phyloP scores from a whole-genome alignment of 2,888 invertebrate genomes.

The Hypsopygia costalis region DNA sequence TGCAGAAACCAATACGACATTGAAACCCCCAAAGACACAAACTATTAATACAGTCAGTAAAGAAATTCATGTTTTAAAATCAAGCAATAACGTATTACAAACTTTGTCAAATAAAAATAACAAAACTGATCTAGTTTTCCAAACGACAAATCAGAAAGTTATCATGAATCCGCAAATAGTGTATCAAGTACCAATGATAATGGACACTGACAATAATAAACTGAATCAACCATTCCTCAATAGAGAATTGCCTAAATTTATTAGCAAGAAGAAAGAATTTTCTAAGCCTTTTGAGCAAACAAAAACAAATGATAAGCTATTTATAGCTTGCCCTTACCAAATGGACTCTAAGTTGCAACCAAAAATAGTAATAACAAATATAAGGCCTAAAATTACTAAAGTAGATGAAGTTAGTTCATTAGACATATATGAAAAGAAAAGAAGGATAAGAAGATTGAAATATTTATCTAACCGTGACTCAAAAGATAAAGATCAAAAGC shows the following conservation, averaged over 20 bases:
- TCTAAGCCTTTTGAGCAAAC: slow-evolving; percentile 40
- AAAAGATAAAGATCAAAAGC: slow-evolving; percentile 36
- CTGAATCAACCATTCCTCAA: slow-evolving; percentile 37
- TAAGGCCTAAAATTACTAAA: slow-evolving; percentile 46
- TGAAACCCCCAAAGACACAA: slow-evolving; percentile 27
- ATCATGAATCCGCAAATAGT: slow-evolving; percentile 63
- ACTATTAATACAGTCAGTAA: slow-evolving; percentile 31
- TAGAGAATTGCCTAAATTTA: slow-evolving; percentile 41
- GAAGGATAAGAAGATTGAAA: slow-evolving; percentile 64
- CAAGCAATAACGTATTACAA: slow-evolving; percentile 52
- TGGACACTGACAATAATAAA: slow-evolving; percentile 54
- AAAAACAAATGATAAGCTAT: slow-evolving; percentile 55
- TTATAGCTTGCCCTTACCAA: slow-evolving; percentile 62
- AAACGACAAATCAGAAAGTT: slow-evolving; percentile 54
- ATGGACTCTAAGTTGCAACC: slow-evolving; percentile 60
- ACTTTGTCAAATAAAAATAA: slow-evolving; percentile 45
- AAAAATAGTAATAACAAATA: slow-evolving; percentile 61
- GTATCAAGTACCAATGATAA: slow-evolving; percentile 63
- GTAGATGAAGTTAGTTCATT: slow-evolving; percentile 64
- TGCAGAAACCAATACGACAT: slow-evolving; percentile 26
- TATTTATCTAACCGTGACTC: slow-evolving; percentile 47
- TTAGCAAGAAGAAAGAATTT: slow-evolving; percentile 39
- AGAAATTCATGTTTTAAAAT: slow-evolving; percentile 54
- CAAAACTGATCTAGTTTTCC: slow-evolving; percentile 48
- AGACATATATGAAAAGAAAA: slow-evolving; percentile 77